Conservation (phyloP, 1,140 invertebrate species). For the Frieseomelitta varia region DNA sequence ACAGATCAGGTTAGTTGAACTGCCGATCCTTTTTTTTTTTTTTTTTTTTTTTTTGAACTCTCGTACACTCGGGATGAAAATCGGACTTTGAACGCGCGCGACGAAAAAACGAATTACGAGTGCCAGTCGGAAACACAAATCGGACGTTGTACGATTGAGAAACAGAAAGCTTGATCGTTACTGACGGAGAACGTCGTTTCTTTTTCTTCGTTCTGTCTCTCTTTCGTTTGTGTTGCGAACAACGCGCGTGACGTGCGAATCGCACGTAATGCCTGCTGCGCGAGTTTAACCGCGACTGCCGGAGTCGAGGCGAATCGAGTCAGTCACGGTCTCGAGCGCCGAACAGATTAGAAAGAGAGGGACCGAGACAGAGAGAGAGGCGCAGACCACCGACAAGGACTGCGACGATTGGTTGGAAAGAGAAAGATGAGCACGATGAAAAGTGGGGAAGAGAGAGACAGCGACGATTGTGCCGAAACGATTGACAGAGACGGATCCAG, state of each 20-base stretch:
- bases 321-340: constrained; percentile 43
- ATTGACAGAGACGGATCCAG: constrained; percentile 15
- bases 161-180: constrained; percentile 8
- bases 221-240: neutral
- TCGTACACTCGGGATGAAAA: neutral
- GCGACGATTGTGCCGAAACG: constrained; percentile 13
- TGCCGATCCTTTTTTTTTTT: neutral
- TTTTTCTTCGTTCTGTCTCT: neutral
- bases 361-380: constrained; percentile 5
- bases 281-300: constrained; percentile 74
- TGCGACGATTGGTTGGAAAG: neutral
- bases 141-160: neutral
- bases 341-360: constrained; percentile 45
- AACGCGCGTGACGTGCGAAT: constrained; percentile 19
- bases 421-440: neutral
- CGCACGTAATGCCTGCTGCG: constrained; percentile 39
- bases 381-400: neutral
- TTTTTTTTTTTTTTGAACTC: neutral
- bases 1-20: neutral
- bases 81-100: neutral
- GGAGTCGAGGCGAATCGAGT: constrained; percentile 58
- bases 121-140: no score
- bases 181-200: neutral
- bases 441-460: neutral
- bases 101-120: neutral